Evolutionary conservation across 2,888 invertebrate species (phyloP).

Genomic region (Galerucella pusilla): DNA sequence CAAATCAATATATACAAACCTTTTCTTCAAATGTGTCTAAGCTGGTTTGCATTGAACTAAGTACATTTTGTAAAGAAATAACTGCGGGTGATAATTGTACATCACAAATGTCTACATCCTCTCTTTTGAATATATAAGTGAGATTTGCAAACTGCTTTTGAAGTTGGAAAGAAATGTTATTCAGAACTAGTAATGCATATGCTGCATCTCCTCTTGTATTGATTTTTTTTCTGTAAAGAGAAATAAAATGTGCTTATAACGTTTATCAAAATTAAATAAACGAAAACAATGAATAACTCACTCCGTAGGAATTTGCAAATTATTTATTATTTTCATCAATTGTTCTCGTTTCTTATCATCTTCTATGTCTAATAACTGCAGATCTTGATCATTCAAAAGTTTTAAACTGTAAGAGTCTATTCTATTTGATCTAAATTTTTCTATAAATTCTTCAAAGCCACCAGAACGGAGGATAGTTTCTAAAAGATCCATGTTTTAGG

Average conservation of each 20-base stretch:
- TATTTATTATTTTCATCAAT: conserved; percentile 44
- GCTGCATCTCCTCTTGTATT: conserved; percentile 38
- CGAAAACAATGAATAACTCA: conserved; percentile 41
- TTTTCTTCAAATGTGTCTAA: conserved; percentile 41
- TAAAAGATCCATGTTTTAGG: conserved; percentile 50
- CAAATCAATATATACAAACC: conserved; percentile 29
- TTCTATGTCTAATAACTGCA: conserved; percentile 50
- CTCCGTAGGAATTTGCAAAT: conserved; percentile 56
- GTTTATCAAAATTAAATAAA: neutral
- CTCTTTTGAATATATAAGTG: conserved; percentile 43
- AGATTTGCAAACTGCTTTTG: conserved; percentile 48
- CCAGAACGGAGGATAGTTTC: conserved; percentile 55
- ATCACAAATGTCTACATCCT: conserved; percentile 46
- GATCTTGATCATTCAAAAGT: conserved; percentile 53
- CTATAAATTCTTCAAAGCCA: conserved; percentile 53
- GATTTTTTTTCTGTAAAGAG: conserved; percentile 43
- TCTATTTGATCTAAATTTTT: conserved; percentile 50
- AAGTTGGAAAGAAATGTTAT: conserved; percentile 47
- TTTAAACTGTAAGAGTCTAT: conserved; percentile 52
- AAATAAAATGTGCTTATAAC: neutral
- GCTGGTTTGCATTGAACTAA: conserved; percentile 41
- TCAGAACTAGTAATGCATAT: conserved; percentile 42
- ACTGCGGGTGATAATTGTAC: conserved; percentile 43
- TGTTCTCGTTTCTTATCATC: conserved; percentile 46
- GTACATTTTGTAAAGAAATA: conserved; percentile 35